Conservation (phyloP, 2,797 vertebrate genomes). For the Danio aesculapii region DNA sequence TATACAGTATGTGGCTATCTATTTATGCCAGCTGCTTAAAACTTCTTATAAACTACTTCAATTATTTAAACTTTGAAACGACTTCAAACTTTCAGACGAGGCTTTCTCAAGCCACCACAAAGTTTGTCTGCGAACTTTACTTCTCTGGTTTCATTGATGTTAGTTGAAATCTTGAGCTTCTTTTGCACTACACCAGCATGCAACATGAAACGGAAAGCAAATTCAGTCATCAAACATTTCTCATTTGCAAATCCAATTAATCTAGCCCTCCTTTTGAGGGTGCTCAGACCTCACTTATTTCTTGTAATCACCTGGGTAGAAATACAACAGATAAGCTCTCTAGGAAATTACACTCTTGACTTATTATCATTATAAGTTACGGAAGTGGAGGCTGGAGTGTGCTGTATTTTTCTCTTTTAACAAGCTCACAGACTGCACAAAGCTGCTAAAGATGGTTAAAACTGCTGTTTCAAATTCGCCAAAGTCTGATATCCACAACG, state of each 20-base stretch:
- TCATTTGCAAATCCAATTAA: slow-evolving; percentile 38
- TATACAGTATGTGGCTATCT: too few relatives aligned
- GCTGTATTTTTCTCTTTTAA: not conserved
- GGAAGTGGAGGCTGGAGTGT: slow-evolving; percentile 5
- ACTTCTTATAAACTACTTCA: too few relatives aligned
- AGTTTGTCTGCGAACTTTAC: too few relatives aligned
- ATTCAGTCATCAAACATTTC: slow-evolving; percentile 8
- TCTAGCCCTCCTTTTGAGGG: slow-evolving; percentile 14
- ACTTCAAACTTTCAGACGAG: too few relatives aligned
- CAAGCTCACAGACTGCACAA: not conserved
- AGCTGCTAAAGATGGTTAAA: not conserved
- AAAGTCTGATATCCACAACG: slow-evolving; percentile 14
- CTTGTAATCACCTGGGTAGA: slow-evolving; percentile 31
- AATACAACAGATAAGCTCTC: slow-evolving; percentile 27
- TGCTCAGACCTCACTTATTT: slow-evolving; percentile 19
- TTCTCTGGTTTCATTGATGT: not conserved
- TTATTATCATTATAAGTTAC: slow-evolving; percentile 25
- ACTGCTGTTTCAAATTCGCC: not conserved
- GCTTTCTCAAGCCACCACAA: too few relatives aligned
- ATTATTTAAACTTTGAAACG: too few relatives aligned
- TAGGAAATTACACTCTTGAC: slow-evolving; percentile 37
- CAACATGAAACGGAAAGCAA: slow-evolving; percentile 20
- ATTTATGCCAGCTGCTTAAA: too few relatives aligned
- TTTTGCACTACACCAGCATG: not conserved
- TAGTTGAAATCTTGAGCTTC: not conserved